Evolutionary conservation across 2,888 invertebrate genomes (phyloP).

Genomic region (Drosophila suboccidentalis): DNA sequence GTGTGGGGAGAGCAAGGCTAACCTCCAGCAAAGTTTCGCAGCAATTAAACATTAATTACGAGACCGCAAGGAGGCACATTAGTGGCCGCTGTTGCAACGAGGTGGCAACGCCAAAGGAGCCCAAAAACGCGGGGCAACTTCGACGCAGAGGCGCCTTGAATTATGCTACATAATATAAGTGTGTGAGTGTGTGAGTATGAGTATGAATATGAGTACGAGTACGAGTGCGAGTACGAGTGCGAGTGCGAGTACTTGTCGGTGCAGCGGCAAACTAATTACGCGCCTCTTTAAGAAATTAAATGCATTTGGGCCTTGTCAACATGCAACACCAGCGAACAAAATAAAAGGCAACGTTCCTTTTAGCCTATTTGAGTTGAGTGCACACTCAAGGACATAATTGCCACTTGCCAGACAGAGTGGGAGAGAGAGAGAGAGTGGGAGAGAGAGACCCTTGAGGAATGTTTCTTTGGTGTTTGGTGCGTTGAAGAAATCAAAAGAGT

Average conservation of each 20-base stretch:
- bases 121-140: constrained; percentile 17
- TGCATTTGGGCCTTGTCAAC: constrained; percentile 77
- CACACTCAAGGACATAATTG: constrained; percentile 71
- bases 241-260: constrained; percentile 36
- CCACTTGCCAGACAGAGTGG: constrained; percentile 55
- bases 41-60: constrained; percentile 73
- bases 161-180: constrained; percentile 55
- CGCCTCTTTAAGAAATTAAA: constrained; percentile 80
- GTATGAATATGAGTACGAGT: constrained; percentile 23
- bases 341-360: constrained; percentile 28
- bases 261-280: constrained; percentile 74
- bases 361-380: constrained; percentile 66
- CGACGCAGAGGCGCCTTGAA: constrained; percentile 52
- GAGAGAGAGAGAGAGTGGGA: neutral
- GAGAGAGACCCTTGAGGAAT: constrained; percentile 49
- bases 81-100: constrained; percentile 65
- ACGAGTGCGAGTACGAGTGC: constrained; percentile 23
- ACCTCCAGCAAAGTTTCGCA: constrained; percentile 65
- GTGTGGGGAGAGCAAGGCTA: constrained; percentile 32
- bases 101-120: constrained; percentile 9
- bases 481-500: constrained; percentile 64
- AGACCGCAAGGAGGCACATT: constrained; percentile 73
- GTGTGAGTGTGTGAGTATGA: constrained; percentile 16
- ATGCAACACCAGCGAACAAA: constrained; percentile 54
- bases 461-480: constrained; percentile 55